A percentile compares a stretch with the other conserved stretches of the same genome.
phyloP scores from a whole-genome alignment of 2,797 vertebrate genomes.

The Sebastes melanostomus region DNA sequence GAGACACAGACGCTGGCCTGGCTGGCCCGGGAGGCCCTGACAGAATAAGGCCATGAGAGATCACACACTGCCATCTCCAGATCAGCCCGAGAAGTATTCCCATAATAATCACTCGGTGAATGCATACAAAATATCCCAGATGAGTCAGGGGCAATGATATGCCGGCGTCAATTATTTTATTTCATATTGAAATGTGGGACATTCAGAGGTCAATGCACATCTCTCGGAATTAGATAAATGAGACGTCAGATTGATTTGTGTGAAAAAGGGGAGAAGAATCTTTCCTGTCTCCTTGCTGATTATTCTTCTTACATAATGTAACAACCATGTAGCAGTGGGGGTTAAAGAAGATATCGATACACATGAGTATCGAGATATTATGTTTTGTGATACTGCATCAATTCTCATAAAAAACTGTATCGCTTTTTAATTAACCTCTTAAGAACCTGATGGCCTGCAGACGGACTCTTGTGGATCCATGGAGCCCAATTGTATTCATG shows the following conservation, averaged over 20 bases:
- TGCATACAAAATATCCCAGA: slow-evolving; percentile 26
- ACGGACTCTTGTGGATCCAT: too few relatives aligned
- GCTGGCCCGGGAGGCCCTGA: slow-evolving; percentile 19
- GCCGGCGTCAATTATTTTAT: slow-evolving; percentile 49
- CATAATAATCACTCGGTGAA: neutral
- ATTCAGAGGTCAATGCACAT: slow-evolving; percentile 31
- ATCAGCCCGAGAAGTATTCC: slow-evolving; percentile 22
- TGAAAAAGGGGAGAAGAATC: slow-evolving; percentile 31
- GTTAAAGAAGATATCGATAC: too few relatives aligned
- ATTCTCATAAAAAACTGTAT: too few relatives aligned
- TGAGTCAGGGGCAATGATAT: slow-evolving; percentile 20
- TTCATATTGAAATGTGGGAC: slow-evolving; percentile 50
- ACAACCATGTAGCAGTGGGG: neutral
- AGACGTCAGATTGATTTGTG: slow-evolving; percentile 26
- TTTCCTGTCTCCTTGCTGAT: neutral
- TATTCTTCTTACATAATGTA: neutral
- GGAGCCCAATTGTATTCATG: too few relatives aligned
- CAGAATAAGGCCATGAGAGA: slow-evolving; percentile 47
- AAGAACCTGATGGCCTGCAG: too few relatives aligned
- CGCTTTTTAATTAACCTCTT: too few relatives aligned
- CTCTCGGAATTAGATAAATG: slow-evolving; percentile 7
- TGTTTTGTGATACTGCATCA: too few relatives aligned
- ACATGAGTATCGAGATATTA: too few relatives aligned
- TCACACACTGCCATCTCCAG: slow-evolving; percentile 60
- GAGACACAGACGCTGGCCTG: slow-evolving; percentile 57